These are phyloP conservation scores for Lasiurus borealis DNA, from an alignment of 2,113 vertebrate species.

Conservation along the genomic window DNA sequence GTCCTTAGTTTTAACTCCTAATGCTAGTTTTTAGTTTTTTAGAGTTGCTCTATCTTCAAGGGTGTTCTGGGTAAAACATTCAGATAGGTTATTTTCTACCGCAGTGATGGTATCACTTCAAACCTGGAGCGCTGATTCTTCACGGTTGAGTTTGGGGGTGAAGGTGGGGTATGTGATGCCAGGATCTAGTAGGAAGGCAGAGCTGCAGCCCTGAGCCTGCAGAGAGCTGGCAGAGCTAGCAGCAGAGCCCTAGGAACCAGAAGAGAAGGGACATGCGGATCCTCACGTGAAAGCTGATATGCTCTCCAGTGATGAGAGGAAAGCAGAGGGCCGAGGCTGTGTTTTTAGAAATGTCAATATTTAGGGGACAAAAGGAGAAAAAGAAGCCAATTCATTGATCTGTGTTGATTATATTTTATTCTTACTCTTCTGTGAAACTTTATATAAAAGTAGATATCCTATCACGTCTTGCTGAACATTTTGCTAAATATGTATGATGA, in stretches of 20 bases:
- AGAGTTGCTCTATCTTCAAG: neutral
- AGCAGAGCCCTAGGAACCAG: neutral
- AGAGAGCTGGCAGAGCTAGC: neutral
- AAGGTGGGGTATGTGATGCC: neutral
- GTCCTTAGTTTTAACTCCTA: neutral
- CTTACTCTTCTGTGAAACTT: neutral
- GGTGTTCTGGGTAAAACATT: neutral
- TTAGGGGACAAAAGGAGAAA: neutral
- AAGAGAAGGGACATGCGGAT: neutral
- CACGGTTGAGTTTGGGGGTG: neutral
- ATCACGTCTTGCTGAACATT: neutral
- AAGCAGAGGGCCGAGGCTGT: neutral
- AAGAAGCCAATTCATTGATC: neutral
- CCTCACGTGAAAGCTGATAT: neutral
- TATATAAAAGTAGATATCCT: neutral
- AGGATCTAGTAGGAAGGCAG: neutral
- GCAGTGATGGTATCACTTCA: neutral
- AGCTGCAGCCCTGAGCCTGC: neutral
- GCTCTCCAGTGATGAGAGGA: neutral
- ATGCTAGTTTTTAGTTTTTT: neutral
- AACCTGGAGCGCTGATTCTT: neutral
- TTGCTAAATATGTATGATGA: neutral
- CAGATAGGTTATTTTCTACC: neutral
- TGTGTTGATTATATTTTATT: neutral
- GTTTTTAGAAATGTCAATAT: slow-evolving; percentile 2